phyloP scores from a whole-genome alignment of 2,113 vertebrate species.

The Nymphicus hollandicus region DNA sequence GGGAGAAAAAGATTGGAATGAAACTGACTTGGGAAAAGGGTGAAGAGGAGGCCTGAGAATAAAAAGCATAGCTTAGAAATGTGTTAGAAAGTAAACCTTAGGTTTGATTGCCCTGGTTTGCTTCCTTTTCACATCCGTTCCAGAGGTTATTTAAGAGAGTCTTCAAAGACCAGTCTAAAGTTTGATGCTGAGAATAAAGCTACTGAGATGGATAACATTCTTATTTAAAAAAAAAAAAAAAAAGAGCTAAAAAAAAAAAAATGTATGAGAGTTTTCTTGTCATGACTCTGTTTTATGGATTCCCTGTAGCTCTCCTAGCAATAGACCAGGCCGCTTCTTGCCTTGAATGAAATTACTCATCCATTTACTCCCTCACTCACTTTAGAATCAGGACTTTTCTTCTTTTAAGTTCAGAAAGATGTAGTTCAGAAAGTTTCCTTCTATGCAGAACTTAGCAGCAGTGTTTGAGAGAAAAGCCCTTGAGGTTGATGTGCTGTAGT shows the following conservation, averaged over 20 bases:
- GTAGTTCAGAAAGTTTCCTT: slow-evolving; percentile 44
- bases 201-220: neutral
- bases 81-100: neutral
- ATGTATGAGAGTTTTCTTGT: neutral
- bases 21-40: slow-evolving; percentile 35
- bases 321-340: neutral
- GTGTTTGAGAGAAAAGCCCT: slow-evolving; percentile 40
- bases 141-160: slow-evolving; percentile 11
- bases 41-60: neutral
- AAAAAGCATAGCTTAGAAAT: neutral
- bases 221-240: neutral
- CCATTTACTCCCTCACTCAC: slow-evolving; percentile 23
- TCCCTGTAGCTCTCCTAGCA: slow-evolving; percentile 2
- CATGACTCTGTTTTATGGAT: neutral
- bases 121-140: neutral
- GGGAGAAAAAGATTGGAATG: slow-evolving; percentile 46
- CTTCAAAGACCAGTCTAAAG: neutral
- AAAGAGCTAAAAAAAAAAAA: neutral
- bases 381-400: slow-evolving; percentile 17
- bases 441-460: slow-evolving; percentile 19
- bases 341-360: slow-evolving; percentile 26
- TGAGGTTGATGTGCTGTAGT: slow-evolving; percentile 1
- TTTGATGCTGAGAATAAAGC: slow-evolving; percentile 45
- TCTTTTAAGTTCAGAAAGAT: slow-evolving; percentile 47
- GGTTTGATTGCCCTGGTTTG: neutral